These are phyloP conservation scores for Circaetus cinerascens DNA, from an alignment of 2,113 vertebrate species.

Conservation along the genomic window DNA sequence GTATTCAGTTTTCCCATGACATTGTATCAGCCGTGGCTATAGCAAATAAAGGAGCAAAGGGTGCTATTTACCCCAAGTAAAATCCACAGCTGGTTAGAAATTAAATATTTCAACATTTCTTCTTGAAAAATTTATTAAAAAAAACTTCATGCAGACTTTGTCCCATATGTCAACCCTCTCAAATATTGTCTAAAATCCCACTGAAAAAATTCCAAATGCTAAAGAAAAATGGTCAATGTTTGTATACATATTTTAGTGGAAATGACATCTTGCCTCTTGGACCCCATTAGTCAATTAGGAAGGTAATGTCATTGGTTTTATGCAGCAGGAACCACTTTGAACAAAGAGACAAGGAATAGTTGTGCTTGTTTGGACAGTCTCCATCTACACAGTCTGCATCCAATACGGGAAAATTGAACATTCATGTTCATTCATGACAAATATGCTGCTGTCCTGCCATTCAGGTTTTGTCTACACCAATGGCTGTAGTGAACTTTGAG, in stretches of 20 bases:
- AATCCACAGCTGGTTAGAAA: background rate
- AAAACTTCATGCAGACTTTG: background rate
- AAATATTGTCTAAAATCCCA: background rate
- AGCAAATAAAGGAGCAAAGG: background rate
- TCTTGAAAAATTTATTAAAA: background rate
- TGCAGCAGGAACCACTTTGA: background rate
- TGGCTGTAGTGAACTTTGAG: background rate
- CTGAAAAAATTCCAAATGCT: background rate
- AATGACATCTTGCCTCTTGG: background rate
- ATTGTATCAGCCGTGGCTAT: background rate
- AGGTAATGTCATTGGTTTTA: background rate
- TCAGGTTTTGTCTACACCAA: background rate
- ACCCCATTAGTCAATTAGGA: background rate
- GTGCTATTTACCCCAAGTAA: background rate
- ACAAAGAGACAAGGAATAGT: background rate
- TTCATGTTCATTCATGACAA: background rate
- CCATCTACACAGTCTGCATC: background rate
- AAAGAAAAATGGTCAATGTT: background rate
- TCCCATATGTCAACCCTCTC: background rate
- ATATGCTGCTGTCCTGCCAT: background rate
- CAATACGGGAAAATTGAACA: rapidly evolving
- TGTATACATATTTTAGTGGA: background rate
- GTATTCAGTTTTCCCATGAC: background rate
- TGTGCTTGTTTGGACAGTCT: background rate
- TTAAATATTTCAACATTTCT: background rate